A percentile compares a stretch with the other conserved stretches of the same genome.
These are phyloP conservation scores for Epinephelus moara DNA, from an alignment of 2,113 vertebrate species.

Conservation along the genomic window DNA sequence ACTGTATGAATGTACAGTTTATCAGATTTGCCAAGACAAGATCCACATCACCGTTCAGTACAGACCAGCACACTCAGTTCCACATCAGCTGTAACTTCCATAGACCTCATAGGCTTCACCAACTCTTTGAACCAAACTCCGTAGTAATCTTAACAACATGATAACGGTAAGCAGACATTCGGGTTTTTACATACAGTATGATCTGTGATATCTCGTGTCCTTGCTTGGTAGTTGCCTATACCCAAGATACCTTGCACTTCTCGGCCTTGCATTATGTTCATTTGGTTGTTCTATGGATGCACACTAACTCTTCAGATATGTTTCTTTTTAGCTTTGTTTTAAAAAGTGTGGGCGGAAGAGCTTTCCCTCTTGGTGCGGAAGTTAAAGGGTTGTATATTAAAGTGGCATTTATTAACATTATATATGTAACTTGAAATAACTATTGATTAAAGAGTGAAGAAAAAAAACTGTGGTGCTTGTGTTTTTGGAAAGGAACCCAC, in stretches of 20 bases:
- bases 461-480: slow-evolving; percentile 25
- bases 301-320: slow-evolving; percentile 73
- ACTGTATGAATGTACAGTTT: slow-evolving; percentile 76
- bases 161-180: slow-evolving; percentile 50
- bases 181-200: slow-evolving; percentile 69
- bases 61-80: slow-evolving; percentile 54
- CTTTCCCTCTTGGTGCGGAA: slow-evolving; percentile 57
- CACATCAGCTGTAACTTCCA: slow-evolving; percentile 61
- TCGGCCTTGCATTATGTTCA: slow-evolving; percentile 75
- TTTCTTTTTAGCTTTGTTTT: slow-evolving; percentile 74
- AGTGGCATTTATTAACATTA: slow-evolving; percentile 81
- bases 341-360: slow-evolving; percentile 67
- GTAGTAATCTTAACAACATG: slow-evolving; percentile 54
- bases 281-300: slow-evolving; percentile 75
- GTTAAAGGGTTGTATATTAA: slow-evolving; percentile 78
- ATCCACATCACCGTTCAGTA: slow-evolving; percentile 45
- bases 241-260: slow-evolving; percentile 76
- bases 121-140: slow-evolving; percentile 60
- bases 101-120: slow-evolving; percentile 63
- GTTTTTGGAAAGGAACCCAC: slow-evolving; percentile 12
- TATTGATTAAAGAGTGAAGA: slow-evolving; percentile 76
- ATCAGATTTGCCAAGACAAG: slow-evolving; percentile 65
- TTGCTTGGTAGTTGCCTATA: slow-evolving; percentile 80
- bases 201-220: slow-evolving; percentile 73
- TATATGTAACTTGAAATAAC: slow-evolving; percentile 79